phyloP scores from a whole-genome alignment of 2,888 invertebrate genomes.

The Galerucella pusilla region DNA sequence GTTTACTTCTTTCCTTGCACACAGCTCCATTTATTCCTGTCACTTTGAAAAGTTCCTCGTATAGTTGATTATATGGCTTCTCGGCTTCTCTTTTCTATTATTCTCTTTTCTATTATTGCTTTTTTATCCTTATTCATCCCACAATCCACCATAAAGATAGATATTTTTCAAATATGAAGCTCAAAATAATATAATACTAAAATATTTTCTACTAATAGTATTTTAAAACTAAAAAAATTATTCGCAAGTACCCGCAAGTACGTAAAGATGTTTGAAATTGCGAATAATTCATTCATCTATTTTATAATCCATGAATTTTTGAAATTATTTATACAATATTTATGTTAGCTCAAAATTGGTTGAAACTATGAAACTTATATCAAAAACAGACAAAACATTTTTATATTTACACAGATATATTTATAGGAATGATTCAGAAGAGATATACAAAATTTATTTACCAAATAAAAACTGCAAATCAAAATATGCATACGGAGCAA shows the following conservation, averaged over 20 bases:
- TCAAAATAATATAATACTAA: neutral
- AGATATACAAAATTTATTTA: neutral
- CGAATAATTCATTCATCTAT: neutral
- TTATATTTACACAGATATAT: slow-evolving; percentile 1
- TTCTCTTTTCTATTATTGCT: too few relatives aligned
- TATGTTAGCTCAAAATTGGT: slow-evolving; percentile 35
- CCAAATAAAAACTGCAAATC: neutral
- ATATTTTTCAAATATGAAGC: too few relatives aligned
- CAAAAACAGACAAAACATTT: slow-evolving; percentile 13
- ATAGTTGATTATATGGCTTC: too few relatives aligned
- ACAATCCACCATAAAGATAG: too few relatives aligned
- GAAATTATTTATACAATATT: slow-evolving; percentile 26
- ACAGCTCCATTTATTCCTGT: too few relatives aligned
- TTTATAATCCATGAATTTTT: slow-evolving; percentile 9
- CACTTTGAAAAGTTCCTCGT: too few relatives aligned
- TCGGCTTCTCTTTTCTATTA: too few relatives aligned
- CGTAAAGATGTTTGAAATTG: neutral
- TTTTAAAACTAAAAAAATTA: neutral
- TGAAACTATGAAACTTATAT: slow-evolving; percentile 29
- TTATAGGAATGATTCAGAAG: neutral
- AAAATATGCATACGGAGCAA: neutral
- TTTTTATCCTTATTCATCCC: too few relatives aligned
- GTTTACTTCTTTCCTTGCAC: too few relatives aligned
- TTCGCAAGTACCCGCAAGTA: slow-evolving; percentile 1
- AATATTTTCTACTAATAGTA: slow-evolving; percentile 5